phyloP scores from a whole-genome alignment of 2,797 vertebrate species.

The Hapalemur alaotrensis region DNA sequence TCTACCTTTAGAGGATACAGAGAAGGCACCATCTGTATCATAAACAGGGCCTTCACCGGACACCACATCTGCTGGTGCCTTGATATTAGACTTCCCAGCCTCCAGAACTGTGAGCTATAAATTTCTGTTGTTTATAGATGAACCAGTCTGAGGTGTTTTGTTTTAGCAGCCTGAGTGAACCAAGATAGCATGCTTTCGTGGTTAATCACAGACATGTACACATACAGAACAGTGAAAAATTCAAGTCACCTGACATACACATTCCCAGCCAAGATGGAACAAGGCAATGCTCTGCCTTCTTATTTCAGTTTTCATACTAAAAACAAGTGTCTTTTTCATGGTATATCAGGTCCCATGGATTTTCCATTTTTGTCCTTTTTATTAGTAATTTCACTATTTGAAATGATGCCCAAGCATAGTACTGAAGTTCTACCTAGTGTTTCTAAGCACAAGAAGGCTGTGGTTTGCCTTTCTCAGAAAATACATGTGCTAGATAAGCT shows the following conservation, averaged over 20 bases:
- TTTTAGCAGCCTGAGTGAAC: background rate
- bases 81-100: background rate
- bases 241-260: background rate
- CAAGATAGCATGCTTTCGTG: background rate
- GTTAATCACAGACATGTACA: background rate
- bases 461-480: background rate
- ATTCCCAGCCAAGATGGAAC: background rate
- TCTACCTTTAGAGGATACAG: background rate
- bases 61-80: background rate
- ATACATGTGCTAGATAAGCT: background rate
- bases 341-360: background rate
- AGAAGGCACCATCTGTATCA: background rate
- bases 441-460: background rate
- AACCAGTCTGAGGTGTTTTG: background rate
- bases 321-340: background rate
- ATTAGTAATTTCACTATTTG: background rate
- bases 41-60: background rate
- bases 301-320: background rate
- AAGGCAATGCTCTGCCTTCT: background rate
- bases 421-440: background rate
- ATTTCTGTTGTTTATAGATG: background rate
- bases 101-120: background rate
- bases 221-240: background rate
- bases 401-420: background rate
- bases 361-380: slow-evolving; percentile 4